Evolutionary conservation across 2,888 invertebrate genomes (phyloP).

Genomic region (Parnassius apollo): DNA sequence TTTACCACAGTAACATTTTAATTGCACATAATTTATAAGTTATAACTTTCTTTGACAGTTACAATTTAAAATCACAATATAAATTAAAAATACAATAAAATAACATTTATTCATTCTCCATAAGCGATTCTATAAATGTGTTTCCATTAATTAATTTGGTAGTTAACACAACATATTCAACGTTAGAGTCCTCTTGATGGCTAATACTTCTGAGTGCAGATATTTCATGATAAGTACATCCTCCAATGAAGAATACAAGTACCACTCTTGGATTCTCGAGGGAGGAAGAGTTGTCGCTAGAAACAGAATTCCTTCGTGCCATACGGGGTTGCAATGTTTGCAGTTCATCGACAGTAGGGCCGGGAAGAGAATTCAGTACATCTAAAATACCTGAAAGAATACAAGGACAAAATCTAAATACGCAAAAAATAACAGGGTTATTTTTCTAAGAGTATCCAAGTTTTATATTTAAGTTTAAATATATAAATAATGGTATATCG

Average conservation of each 20-base stretch:
- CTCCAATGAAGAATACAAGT: slow-evolving; percentile 97
- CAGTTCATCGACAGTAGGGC: slow-evolving; percentile 86
- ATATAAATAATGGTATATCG: no score
- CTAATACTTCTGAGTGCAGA: slow-evolving; percentile 87
- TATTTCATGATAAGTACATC: slow-evolving; percentile 97
- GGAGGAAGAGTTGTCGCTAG: slow-evolving; percentile 79
- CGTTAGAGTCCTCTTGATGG: slow-evolving; percentile 89
- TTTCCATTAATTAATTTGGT: slow-evolving; percentile 96
- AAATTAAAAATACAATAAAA: no score
- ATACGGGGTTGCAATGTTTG: slow-evolving; percentile 82
- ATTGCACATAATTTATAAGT: slow-evolving; percentile 3
- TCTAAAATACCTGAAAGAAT: slow-evolving; percentile 85
- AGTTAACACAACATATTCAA: slow-evolving; percentile 94
- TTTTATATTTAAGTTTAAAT: no score
- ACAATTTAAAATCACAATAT: no score
- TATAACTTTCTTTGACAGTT: no score
- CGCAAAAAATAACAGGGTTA: neutral
- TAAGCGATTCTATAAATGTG: slow-evolving; percentile 89
- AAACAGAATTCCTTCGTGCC: slow-evolving; percentile 79
- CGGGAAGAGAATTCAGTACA: slow-evolving; percentile 90
- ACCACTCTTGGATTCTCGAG: slow-evolving; percentile 86
- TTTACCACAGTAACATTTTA: no score
- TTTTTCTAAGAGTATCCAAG: no score
- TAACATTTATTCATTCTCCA: slow-evolving; percentile 71
- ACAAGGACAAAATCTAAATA: neutral